phyloP scores from a whole-genome alignment of 2,113 vertebrate species.

The Vidua chalybeata region DNA sequence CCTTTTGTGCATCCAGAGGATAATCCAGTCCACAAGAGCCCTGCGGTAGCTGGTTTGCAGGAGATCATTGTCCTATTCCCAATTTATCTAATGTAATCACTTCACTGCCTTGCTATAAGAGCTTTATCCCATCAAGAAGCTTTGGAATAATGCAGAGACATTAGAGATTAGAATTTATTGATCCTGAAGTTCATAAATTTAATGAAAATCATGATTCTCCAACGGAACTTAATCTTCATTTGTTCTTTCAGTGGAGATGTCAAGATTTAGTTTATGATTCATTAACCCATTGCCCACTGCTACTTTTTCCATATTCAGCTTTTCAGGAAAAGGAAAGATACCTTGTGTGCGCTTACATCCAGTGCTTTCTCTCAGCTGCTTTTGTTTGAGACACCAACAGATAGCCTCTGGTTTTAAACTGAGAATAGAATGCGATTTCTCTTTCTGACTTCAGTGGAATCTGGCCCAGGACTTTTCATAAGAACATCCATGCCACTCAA shows the following conservation, averaged over 20 bases:
- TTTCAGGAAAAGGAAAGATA: background rate
- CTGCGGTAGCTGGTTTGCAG: background rate
- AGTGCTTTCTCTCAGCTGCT: background rate
- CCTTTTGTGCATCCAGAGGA: background rate
- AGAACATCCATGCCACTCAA: background rate
- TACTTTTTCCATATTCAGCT: conserved; percentile 13
- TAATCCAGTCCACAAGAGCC: background rate
- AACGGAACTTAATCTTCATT: conserved; percentile 28
- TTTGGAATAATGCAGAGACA: conserved; percentile 39
- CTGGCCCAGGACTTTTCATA: background rate
- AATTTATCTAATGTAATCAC: conserved; percentile 55
- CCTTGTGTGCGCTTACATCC: background rate
- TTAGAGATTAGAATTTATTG: conserved; percentile 68
- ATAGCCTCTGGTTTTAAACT: background rate
- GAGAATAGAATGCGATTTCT: background rate
- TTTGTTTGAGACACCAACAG: background rate
- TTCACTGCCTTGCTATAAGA: conserved; percentile 13
- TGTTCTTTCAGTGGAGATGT: conserved; percentile 12
- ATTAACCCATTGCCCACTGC: conserved; percentile 11
- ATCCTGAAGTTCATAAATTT: conserved; percentile 56
- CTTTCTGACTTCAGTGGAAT: background rate
- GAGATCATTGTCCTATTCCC: conserved; percentile 39
- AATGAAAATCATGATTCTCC: conserved; percentile 48
- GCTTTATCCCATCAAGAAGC: conserved; percentile 38
- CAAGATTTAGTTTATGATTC: conserved; percentile 21